Base-by-base conservation (phyloP, 1,140 invertebrate species). In the Yoshiicerus persimilis region DNA sequence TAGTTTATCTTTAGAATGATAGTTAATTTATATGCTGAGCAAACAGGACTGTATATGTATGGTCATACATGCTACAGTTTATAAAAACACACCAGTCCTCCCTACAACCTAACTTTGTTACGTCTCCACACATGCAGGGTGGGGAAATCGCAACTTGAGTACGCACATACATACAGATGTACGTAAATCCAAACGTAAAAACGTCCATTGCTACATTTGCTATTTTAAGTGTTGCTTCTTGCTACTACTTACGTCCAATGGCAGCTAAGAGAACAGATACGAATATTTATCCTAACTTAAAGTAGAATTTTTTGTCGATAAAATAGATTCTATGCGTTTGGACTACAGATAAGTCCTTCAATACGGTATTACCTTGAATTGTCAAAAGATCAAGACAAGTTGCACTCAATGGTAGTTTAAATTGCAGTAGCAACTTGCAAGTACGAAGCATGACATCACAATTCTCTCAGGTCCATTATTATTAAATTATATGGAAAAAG, bases 351-450 rank as follows among this genome's bases (percentile, higher is more conserved):
- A 80, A 80, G 75, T 80, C 75, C 75, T 80, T 80, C 75, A 38
- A 25, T 34, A 16, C n/a, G 75, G 38, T n/a, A 80, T 34, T 34
- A 80, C 75, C 75, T 80, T 80, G 75, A 80, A 80, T 80, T 34
- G 75, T 80, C 75, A 34, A 80, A 77, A 80, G 75, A 80, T 80
- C 75, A 80, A 80, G 75, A 80, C 75, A 38, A 80, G 75, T 80
- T 80, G 32, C 34, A 80, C 4, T 32, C 75, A 32, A n/a, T 80
- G 30, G 32, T 30, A 36, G 30, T 80, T 80, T 80, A 80, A 80
- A 80, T 80, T 80, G 32, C 32, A 80, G 75, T 38, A 36, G 75
- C 32, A 20, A 36, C 27, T 38, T 38, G 75, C 32, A n/a, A 80
- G 75, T 25, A 36, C 75, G 4, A 34, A 38, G 34, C 75, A 36